These are phyloP conservation scores for Caenorhabditis elegans DNA, from an alignment of 1,140 invertebrate species.

Conservation along the genomic window WBcel235 BX284603.4:6299501-6300000, in stretches of 20 bases:
- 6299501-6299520: neutral
- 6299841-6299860: neutral
- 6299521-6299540: neutral
- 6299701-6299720: neutral
- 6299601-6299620: slow-evolving; percentile 28
- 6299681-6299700: neutral
- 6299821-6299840: neutral
- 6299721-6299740: too few species aligned
- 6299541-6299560: neutral
- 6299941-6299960: neutral
- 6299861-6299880: slow-evolving; percentile 1
- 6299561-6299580: neutral
- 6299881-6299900: neutral
- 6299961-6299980: slow-evolving; percentile 5
- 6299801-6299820: slow-evolving; percentile 6
- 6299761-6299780: too few species aligned
- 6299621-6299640: neutral
- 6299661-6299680: neutral
- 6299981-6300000: slow-evolving; percentile 6
- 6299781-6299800: neutral
- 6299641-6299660: neutral
- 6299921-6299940: neutral
- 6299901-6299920: neutral
- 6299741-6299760: too few species aligned
- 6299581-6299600: slow-evolving; percentile 30